Conservation (phyloP, 1,140 invertebrate species). For the Lanistes nyassanus region DNA sequence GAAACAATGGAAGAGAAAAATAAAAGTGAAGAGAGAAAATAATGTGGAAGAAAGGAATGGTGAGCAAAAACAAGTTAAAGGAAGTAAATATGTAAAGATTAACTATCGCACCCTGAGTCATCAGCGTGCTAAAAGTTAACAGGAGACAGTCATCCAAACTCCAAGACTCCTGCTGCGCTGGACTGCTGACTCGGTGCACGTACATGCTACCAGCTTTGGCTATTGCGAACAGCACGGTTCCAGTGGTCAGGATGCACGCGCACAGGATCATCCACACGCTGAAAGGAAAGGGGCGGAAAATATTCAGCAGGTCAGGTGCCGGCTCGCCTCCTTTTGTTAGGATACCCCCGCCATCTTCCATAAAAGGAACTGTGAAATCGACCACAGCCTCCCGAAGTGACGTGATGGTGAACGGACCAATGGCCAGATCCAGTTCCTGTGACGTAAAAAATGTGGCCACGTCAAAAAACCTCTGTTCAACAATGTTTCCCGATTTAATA, state of each 20-base stretch:
- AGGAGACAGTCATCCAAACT: slow-evolving; percentile 5
- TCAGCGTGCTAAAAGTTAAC: slow-evolving; percentile 11
- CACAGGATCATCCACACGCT: not conserved
- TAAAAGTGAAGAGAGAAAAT: not conserved
- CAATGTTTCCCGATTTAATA: too few species aligned
- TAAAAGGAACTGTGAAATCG: slow-evolving; percentile 48
- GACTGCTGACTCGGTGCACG: not conserved
- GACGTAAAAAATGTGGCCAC: too few species aligned
- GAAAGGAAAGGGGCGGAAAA: slow-evolving; percentile 14
- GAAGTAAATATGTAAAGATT: not conserved
- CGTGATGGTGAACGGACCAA: slow-evolving; percentile 52
- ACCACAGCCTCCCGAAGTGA: slow-evolving; percentile 42
- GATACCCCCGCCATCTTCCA: slow-evolving; percentile 47
- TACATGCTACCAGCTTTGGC: not conserved
- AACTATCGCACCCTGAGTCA: slow-evolving; percentile 11
- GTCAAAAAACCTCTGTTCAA: too few species aligned
- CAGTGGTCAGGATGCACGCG: not conserved
- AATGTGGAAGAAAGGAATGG: not conserved
- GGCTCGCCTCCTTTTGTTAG: slow-evolving; percentile 31
- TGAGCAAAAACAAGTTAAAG: not conserved
- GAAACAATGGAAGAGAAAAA: not conserved
- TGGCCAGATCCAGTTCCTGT: slow-evolving; percentile 47
- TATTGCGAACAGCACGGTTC: slow-evolving; percentile 4
- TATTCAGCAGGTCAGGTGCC: slow-evolving; percentile 22
- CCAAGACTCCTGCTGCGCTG: not conserved